Percentiles rank a stretch among this genome's conserved stretches.
phyloP scores from a whole-genome alignment of 2,797 vertebrate species.

The Leptatherina wallacei region DNA sequence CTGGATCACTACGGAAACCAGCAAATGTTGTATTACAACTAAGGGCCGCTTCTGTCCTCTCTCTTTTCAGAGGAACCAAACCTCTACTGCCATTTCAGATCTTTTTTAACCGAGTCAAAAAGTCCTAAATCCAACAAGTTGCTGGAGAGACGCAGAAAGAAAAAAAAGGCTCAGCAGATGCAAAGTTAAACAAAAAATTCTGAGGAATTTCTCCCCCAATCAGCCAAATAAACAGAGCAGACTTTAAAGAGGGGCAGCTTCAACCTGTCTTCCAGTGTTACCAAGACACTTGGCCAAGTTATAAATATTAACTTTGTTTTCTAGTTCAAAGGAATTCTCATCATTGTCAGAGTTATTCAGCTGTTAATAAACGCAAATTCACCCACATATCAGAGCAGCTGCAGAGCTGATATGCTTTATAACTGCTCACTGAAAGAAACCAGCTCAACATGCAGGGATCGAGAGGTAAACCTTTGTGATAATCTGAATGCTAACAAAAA shows the following conservation, averaged over 20 bases:
- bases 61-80: slow-evolving; percentile 13
- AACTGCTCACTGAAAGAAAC: background rate
- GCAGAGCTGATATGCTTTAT: background rate
- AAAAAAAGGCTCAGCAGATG: slow-evolving; percentile 8
- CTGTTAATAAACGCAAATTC: background rate
- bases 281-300: too few relatives aligned
- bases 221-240: background rate
- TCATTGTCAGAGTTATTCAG: background rate
- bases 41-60: slow-evolving; percentile 24
- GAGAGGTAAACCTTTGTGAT: background rate
- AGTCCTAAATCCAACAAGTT: background rate
- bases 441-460: background rate
- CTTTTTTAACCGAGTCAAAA: background rate
- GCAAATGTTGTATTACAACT: slow-evolving; percentile 50
- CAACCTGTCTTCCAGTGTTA: background rate
- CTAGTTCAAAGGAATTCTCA: too few relatives aligned
- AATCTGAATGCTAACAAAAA: background rate
- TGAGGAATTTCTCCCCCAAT: slow-evolving; percentile 24
- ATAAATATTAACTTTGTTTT: too few relatives aligned
- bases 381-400: background rate
- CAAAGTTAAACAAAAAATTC: slow-evolving; percentile 42
- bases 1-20: slow-evolving; percentile 69
- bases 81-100: slow-evolving; percentile 34
- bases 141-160: slow-evolving; percentile 16
- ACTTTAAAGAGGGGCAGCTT: background rate